Percentiles rank a stretch among this genome's conserved stretches.
Conservation (phyloP, 2,113 vertebrate genomes). For the Circaetus gallicus region DNA sequence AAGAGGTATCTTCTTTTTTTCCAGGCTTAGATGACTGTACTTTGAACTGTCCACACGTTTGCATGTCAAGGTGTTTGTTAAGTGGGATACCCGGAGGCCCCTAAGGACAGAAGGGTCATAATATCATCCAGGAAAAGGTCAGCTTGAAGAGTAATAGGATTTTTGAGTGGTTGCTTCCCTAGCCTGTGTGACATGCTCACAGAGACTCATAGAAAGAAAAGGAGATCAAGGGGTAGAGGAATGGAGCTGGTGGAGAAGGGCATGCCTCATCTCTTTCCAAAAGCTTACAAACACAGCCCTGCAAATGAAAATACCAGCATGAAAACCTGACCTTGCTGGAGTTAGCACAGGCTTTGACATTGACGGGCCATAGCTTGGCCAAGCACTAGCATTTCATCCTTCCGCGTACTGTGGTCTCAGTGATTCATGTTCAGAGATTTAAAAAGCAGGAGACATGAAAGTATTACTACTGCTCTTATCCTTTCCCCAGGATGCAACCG, state of each 20-base stretch:
- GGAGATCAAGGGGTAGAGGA: not conserved
- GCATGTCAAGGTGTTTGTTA: not conserved
- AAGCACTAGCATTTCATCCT: not conserved
- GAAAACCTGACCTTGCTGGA: not conserved
- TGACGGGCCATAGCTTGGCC: not conserved
- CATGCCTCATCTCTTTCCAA: not conserved
- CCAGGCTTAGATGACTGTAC: not conserved
- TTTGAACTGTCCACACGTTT: not conserved
- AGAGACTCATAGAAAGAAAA: not conserved
- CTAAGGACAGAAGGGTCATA: not conserved
- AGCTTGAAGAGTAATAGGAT: not conserved
- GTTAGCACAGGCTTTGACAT: not conserved
- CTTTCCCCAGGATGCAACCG: not conserved
- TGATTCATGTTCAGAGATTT: not conserved
- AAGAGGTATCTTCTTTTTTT: not conserved
- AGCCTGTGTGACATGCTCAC: not conserved
- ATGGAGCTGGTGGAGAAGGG: not conserved
- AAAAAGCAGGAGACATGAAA: not conserved
- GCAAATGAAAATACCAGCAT: not conserved
- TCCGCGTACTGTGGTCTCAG: rapidly evolving
- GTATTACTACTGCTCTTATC: not conserved
- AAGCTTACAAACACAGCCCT: not conserved
- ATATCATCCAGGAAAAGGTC: not conserved
- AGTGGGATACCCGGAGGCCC: not conserved
- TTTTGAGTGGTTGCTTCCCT: not conserved